Conservation (phyloP, 2,797 vertebrate species). For the Sebastiscus albofasciatus region DNA sequence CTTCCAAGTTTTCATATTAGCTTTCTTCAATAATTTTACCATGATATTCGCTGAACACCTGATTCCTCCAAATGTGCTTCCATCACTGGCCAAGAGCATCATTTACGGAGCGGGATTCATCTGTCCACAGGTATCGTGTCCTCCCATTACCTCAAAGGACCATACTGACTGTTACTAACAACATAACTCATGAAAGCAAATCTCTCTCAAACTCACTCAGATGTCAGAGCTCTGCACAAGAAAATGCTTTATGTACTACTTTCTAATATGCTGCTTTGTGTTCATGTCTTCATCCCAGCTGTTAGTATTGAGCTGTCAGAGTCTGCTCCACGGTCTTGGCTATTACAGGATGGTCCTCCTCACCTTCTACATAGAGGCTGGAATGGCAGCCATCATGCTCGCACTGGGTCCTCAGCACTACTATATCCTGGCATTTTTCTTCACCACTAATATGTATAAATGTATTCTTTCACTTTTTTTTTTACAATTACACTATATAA, state of each 20-base stretch:
- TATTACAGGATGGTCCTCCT: slow-evolving; percentile 91
- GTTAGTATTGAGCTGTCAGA: slow-evolving; percentile 87
- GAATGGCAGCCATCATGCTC: slow-evolving; percentile 84
- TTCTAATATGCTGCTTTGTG: background rate
- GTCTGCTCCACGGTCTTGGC: slow-evolving; percentile 82
- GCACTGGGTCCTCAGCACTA: slow-evolving; percentile 84
- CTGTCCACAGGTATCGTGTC: slow-evolving; percentile 88
- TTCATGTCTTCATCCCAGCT: slow-evolving; percentile 76
- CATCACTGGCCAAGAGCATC: slow-evolving; percentile 86
- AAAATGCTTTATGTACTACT: background rate
- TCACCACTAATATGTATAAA: slow-evolving; percentile 90
- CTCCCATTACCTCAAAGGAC: background rate
- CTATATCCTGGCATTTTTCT: slow-evolving; percentile 87
- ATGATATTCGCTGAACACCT: slow-evolving; percentile 92
- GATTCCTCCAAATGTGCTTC: slow-evolving; percentile 86
- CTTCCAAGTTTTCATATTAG: slow-evolving; percentile 91
- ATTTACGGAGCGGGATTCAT: slow-evolving; percentile 94
- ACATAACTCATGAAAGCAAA: background rate
- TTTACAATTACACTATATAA: background rate
- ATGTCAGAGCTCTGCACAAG: background rate
- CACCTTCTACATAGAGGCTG: slow-evolving; percentile 88
- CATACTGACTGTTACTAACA: background rate
- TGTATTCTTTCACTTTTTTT: background rate
- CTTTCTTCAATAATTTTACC: slow-evolving; percentile 92
- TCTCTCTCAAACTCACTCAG: background rate